A percentile compares a stretch with the other conserved stretches of the same genome.
Conservation (phyloP, 2,797 vertebrate species). For the Chlorospingus flavigularis region DNA sequence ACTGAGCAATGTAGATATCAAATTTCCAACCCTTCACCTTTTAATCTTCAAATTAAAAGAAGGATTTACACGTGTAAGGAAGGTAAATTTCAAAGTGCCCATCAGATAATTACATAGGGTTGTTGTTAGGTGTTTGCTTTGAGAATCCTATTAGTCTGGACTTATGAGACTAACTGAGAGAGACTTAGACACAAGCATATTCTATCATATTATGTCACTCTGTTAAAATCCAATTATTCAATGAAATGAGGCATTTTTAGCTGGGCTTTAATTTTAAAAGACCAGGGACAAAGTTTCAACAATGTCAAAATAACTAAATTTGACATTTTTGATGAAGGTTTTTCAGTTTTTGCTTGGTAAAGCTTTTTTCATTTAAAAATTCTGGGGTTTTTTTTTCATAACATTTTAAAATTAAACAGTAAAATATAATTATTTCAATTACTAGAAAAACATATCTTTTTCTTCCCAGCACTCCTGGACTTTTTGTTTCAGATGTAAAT, state of each 20-base stretch:
- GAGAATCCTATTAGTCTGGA: conserved; percentile 26
- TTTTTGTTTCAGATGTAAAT: neutral
- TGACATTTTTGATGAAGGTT: neutral
- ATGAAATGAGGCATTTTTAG: neutral
- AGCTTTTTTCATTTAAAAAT: neutral
- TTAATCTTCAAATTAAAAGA: conserved; percentile 30
- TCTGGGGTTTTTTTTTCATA: neutral
- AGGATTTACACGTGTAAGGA: neutral
- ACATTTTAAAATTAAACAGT: neutral
- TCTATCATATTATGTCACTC: neutral
- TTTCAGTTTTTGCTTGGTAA: neutral
- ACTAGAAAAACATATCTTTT: neutral
- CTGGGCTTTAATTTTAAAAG: neutral
- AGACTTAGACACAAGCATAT: neutral
- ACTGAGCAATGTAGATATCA: neutral
- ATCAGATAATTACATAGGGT: conserved; percentile 1
- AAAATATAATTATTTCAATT: neutral
- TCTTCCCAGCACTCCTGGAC: neutral
- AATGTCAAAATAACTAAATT: neutral
- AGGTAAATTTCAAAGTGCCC: conserved; percentile 35
- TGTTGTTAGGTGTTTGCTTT: neutral
- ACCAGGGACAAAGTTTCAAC: neutral
- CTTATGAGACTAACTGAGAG: neutral
- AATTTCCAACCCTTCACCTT: neutral
- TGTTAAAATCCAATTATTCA: conserved; percentile 19